Evolutionary conservation across 2,113 vertebrate species (phyloP).

Genomic region (Clupea harengus): DNA sequence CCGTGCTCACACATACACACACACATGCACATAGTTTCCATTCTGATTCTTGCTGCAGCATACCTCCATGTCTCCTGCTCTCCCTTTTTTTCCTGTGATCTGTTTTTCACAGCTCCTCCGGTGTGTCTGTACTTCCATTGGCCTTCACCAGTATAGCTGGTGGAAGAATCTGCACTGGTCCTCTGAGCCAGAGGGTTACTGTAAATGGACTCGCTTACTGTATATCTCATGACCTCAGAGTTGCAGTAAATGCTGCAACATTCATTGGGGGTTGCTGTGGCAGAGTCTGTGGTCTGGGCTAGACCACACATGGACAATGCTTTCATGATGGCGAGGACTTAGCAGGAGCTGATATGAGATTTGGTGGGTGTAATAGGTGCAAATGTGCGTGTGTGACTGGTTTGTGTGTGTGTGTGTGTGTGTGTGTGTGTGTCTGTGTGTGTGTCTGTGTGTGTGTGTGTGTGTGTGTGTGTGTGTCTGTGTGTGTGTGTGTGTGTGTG

Average conservation of each 20-base stretch:
- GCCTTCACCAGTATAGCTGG: neutral
- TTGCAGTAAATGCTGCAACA: neutral
- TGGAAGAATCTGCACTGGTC: neutral
- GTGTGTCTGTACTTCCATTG: neutral
- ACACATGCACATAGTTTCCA: neutral
- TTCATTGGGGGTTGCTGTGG: neutral
- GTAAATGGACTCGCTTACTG: neutral
- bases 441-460: neutral
- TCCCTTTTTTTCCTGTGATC: neutral
- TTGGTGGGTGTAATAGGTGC: too few relatives aligned
- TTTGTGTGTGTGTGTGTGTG: slow-evolving; percentile 1
- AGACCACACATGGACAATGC: neutral
- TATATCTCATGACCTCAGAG: neutral
- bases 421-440: slow-evolving; percentile 1
- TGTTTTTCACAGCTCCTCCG: too few relatives aligned
- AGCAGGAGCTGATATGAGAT: too few relatives aligned
- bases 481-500: neutral
- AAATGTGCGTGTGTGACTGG: neutral
- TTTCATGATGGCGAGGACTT: neutral
- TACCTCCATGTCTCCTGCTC: neutral
- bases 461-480: slow-evolving; percentile 9
- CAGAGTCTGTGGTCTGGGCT: neutral
- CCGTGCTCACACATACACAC: slow-evolving; percentile 9
- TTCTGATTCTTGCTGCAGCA: neutral
- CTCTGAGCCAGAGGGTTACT: neutral